Evolutionary conservation across 2,113 vertebrate genomes (phyloP).

Genomic region (Irena cyanogastra): DNA sequence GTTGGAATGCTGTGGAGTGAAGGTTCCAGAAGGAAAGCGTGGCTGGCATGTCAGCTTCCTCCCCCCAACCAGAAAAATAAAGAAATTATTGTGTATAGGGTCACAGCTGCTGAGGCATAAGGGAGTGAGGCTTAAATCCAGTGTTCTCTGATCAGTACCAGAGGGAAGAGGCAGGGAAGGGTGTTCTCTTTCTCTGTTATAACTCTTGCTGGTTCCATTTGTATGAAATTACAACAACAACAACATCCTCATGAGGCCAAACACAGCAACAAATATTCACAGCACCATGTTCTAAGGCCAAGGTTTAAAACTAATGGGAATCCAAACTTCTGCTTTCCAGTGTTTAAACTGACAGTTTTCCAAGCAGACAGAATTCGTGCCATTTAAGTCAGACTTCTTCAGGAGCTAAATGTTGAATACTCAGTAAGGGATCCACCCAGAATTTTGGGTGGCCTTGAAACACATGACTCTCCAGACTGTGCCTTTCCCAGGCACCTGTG

Average conservation of each 20-base stretch:
- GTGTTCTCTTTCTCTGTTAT: background rate
- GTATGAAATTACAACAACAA: background rate
- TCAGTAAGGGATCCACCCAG: background rate
- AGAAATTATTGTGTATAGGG: rapidly evolving
- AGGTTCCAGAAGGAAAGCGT: background rate
- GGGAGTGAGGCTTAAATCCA: background rate
- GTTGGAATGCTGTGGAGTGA: background rate
- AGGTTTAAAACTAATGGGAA: background rate
- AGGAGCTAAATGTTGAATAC: background rate
- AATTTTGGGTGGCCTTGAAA: background rate
- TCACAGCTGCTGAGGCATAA: background rate
- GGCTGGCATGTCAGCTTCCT: rapidly evolving
- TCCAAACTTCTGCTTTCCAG: background rate
- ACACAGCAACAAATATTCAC: background rate
- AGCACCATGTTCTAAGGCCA: background rate
- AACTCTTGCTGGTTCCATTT: background rate
- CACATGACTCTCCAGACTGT: background rate
- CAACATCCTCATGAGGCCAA: background rate
- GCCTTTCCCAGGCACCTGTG: background rate
- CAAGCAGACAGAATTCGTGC: background rate
- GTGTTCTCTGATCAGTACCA: background rate
- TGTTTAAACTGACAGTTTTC: background rate
- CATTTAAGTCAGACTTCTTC: background rate
- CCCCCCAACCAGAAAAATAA: background rate
- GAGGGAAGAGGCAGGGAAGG: background rate